phyloP scores from a whole-genome alignment of 2,113 vertebrate genomes.

The Petaurus breviceps region DNA sequence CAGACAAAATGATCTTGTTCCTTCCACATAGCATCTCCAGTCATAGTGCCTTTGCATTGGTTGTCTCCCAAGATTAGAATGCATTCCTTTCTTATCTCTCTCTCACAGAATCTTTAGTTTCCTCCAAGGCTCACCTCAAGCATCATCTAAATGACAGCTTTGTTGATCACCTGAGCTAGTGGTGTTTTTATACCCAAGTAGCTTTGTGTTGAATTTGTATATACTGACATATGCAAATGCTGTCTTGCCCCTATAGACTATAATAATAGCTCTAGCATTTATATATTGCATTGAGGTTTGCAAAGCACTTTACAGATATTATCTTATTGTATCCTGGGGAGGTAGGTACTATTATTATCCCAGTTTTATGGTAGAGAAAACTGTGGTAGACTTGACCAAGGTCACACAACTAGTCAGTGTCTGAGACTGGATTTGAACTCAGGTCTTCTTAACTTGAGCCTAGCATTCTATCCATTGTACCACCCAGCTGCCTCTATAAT shows the following conservation, averaged over 20 bases:
- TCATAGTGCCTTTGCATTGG: not conserved
- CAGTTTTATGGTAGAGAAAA: not conserved
- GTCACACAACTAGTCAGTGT: not conserved
- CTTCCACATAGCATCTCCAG: not conserved
- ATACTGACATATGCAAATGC: not conserved
- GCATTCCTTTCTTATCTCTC: not conserved
- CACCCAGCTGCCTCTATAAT: not conserved
- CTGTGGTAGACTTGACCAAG: not conserved
- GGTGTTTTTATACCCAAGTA: no score
- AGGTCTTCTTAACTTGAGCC: not conserved
- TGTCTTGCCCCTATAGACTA: fast-evolving
- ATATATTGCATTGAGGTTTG: not conserved
- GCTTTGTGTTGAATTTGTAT: not conserved
- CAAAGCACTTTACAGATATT: not conserved
- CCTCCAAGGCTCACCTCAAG: no score
- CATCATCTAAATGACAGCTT: no score
- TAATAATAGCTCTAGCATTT: not conserved
- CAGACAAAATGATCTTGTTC: not conserved
- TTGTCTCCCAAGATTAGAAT: not conserved
- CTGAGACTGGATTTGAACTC: not conserved
- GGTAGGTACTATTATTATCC: not conserved
- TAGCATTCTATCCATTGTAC: not conserved
- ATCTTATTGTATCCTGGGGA: not conserved
- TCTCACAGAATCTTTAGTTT: not conserved
- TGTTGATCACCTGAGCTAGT: no score